A percentile compares a stretch with the other conserved stretches of the same genome.
These are phyloP conservation scores for Pollenia amentaria DNA, from an alignment of 2,888 invertebrate genomes.

Conservation along the genomic window DNA sequence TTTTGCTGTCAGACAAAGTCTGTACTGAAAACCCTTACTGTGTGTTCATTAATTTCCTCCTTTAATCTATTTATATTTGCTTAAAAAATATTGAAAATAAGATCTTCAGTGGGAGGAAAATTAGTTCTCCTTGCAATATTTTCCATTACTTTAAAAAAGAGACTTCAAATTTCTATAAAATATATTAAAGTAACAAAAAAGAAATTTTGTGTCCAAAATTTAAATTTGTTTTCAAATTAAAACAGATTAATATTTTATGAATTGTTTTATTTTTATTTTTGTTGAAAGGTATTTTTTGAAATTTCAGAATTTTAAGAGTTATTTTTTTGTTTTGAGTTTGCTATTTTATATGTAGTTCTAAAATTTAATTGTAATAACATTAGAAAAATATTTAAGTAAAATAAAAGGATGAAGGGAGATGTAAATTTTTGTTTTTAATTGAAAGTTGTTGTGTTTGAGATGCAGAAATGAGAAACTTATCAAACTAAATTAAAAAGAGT, in stretches of 20 bases:
- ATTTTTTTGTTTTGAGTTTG: slow-evolving; percentile 5
- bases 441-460: slow-evolving; percentile 29
- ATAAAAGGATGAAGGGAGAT: slow-evolving; percentile 11
- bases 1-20: too few relatives aligned
- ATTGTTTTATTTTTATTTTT: slow-evolving; percentile 12
- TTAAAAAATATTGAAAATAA: neutral
- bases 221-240: neutral
- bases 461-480: slow-evolving; percentile 50
- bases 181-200: neutral
- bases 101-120: too few relatives aligned
- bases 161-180: too few relatives aligned
- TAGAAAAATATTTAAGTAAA: slow-evolving; percentile 38
- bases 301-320: neutral
- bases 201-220: neutral
- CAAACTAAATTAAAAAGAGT: slow-evolving; percentile 15
- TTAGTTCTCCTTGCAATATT: too few relatives aligned
- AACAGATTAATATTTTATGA: neutral
- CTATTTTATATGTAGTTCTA: slow-evolving; percentile 5
- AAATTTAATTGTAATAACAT: neutral
- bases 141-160: too few relatives aligned
- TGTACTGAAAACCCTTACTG: too few relatives aligned
- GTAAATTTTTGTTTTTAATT: neutral
- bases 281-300: neutral
- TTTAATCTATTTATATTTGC: slow-evolving; percentile 4
- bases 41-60: too few relatives aligned